These are phyloP conservation scores for Callyntrura guangdongensis DNA, from an alignment of 2,888 invertebrate species.

Conservation along the genomic window DNA sequence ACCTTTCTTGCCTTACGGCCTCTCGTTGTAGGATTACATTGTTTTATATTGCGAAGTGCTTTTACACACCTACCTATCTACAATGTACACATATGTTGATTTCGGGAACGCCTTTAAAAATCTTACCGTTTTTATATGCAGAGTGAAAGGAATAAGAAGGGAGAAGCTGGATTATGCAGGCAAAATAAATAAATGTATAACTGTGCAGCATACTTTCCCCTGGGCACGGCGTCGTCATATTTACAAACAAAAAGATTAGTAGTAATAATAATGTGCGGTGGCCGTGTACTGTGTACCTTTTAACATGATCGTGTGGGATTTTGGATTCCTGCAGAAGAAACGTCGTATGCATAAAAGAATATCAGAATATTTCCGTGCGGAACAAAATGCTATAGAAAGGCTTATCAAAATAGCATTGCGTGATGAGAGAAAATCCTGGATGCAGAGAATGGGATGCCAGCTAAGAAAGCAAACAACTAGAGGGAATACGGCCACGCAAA, in stretches of 20 bases:
- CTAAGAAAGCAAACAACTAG: not conserved
- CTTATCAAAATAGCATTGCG: slow-evolving; percentile 62
- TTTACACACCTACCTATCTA: no score
- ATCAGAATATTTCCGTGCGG: not conserved
- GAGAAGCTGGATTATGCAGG: not conserved
- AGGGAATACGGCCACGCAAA: slow-evolving; percentile 55
- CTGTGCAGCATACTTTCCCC: slow-evolving; percentile 22
- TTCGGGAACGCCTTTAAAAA: slow-evolving; percentile 66
- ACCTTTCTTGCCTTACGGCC: not conserved
- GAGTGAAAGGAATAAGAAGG: not conserved
- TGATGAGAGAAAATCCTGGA: slow-evolving; percentile 64
- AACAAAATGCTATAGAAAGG: not conserved
- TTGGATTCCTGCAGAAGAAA: not conserved
- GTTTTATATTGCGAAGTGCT: no score
- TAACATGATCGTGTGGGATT: slow-evolving; percentile 5
- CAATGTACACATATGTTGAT: not conserved
- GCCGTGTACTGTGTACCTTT: no score
- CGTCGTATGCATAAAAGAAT: slow-evolving; percentile 5
- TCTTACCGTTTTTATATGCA: slow-evolving; percentile 58
- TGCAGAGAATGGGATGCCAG: slow-evolving; percentile 19
- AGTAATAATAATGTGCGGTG: slow-evolving; percentile 5
- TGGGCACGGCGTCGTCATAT: not conserved
- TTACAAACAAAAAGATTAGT: not conserved
- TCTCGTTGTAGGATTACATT: not conserved
- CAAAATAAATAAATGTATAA: slow-evolving; percentile 3